Evolutionary conservation across 2,888 invertebrate species (phyloP), one percentile per base, ranked within the genome.

Genomic region (Notodonta dromedarius): DNA sequence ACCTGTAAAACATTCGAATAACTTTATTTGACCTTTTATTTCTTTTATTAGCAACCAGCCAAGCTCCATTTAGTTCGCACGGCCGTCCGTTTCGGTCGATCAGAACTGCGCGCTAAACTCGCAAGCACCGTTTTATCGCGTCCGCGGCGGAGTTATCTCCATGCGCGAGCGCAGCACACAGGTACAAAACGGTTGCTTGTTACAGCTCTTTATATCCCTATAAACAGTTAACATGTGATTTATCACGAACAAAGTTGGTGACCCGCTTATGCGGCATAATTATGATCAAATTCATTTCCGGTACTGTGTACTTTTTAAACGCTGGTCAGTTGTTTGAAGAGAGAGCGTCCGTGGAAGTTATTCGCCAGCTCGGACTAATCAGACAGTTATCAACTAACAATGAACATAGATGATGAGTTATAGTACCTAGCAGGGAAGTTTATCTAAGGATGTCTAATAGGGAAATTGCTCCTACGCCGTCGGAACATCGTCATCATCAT

Each of bases 61-160:
- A 76, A 62, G n/a, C 61, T 71, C 75, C 54, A 76, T 66, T 75
- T 68, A 70, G 74, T 56, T 71, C 70, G 63, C 73, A 71, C 70
- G 67, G 56, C 60, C 67, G 74, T 74, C 75, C 82, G 80, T 81
- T 84, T 77, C 80, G 79, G 79, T 81, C 83, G 76, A 82, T 86
- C 86, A 87, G 85, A 82, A 80, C 78, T 75, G 74, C 69, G 76
- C 74, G 80, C 82, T 77, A 83, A 82, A 81, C 78, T 87, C 78
- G 77, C 81, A 59, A 77, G 77, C 73, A 79, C 83, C 82, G 80
- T 85, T 88, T 88, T 88, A 88, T 84, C 82, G 73, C 76, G 73
- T 82, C 80, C 80, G 78, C 82, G 76, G 74, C 73, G 67, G 72
- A 79, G 74, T 78, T 84, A 84, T 83, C 81, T 80, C 69, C 65